Percentiles rank a stretch among this genome's conserved stretches.
These are phyloP conservation scores for Nettapus auritus DNA, from an alignment of 2,113 vertebrate genomes.

Conservation along the genomic window DNA sequence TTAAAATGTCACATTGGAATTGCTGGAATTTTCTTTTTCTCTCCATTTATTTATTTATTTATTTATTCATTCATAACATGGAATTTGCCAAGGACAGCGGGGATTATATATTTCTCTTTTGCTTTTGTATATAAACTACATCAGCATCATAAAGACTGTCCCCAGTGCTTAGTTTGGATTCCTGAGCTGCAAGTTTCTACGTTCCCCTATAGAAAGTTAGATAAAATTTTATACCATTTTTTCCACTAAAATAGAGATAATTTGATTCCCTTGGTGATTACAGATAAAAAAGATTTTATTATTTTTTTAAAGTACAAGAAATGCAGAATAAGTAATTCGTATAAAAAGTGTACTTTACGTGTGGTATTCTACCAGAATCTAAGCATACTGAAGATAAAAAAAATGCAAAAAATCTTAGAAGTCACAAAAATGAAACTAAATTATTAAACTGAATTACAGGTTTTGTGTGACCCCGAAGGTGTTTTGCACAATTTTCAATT, in stretches of 20 bases:
- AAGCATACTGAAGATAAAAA: background rate
- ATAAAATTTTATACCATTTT: background rate
- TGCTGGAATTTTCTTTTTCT: background rate
- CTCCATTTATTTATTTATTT: background rate
- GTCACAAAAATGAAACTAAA: background rate
- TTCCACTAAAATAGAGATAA: background rate
- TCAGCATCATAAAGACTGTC: background rate
- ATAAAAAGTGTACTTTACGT: background rate
- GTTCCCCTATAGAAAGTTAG: background rate
- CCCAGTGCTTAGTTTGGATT: background rate
- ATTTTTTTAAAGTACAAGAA: too few species aligned
- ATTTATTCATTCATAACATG: background rate
- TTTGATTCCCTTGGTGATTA: background rate
- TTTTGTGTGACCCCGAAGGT: fast-evolving
- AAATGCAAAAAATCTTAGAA: background rate
- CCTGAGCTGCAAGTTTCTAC: background rate
- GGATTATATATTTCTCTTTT: background rate
- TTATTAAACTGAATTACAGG: background rate
- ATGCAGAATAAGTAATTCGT: background rate
- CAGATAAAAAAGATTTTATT: background rate
- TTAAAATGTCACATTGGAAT: background rate
- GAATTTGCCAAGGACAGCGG: background rate
- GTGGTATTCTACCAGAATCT: background rate
- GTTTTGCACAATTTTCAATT: background rate
- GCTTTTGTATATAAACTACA: background rate